Evolutionary conservation across 2,113 vertebrate genomes (phyloP).

Genomic region (Chionomys nivalis): DNA sequence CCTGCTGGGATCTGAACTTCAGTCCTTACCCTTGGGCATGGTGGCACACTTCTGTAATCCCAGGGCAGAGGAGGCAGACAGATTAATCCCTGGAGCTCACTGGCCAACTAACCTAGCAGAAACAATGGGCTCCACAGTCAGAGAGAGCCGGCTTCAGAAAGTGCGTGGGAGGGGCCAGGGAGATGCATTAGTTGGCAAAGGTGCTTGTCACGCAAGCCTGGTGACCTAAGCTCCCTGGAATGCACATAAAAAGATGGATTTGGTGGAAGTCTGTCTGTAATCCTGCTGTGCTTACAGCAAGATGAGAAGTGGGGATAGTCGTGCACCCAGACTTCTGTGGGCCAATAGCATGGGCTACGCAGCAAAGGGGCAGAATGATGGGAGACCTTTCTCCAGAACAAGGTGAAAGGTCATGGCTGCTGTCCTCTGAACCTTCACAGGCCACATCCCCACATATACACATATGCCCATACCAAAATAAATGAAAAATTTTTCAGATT

Average conservation of each 20-base stretch:
- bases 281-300: neutral
- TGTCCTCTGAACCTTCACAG: neutral
- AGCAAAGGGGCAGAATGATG: neutral
- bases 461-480: neutral
- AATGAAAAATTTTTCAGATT: neutral
- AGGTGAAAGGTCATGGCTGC: neutral
- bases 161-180: neutral
- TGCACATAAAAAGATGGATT: neutral
- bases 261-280: neutral
- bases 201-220: neutral
- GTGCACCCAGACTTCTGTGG: neutral
- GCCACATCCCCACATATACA: neutral
- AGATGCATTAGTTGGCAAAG: neutral
- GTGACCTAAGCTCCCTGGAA: neutral
- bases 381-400: neutral
- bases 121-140: neutral
- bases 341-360: neutral
- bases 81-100: neutral
- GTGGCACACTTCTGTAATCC: neutral
- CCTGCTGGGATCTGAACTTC: neutral
- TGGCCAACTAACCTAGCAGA: neutral
- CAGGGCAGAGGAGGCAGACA: neutral
- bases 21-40: neutral
- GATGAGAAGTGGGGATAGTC: neutral
- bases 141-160: neutral